Conservation (phyloP, 2,113 vertebrate genomes). For the Lepisosteus oculatus region DNA sequence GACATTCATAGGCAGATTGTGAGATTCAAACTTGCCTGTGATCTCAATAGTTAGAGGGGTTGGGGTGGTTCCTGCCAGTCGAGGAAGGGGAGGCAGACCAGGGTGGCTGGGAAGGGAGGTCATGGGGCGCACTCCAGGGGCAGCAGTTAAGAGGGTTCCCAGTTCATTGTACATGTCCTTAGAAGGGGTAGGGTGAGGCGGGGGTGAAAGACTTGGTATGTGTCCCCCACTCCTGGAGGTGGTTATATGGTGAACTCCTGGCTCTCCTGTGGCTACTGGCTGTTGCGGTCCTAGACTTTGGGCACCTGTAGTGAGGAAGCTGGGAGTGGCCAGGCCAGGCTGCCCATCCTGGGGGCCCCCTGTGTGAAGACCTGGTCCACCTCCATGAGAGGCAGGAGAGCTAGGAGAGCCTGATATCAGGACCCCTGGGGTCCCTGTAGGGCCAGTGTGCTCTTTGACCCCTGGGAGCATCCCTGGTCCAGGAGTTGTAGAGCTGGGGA, state of each 20-base stretch:
- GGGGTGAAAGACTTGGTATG: not conserved
- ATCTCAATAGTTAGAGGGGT: too few species aligned
- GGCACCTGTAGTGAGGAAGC: conserved; percentile 14
- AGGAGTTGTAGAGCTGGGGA: conserved; percentile 23
- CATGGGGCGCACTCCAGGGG: conserved; percentile 38
- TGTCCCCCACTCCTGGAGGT: conserved; percentile 10
- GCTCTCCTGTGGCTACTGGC: conserved; percentile 37
- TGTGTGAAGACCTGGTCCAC: conserved; percentile 48
- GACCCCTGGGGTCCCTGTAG: conserved; percentile 44
- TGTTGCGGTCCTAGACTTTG: conserved; percentile 15
- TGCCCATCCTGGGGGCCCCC: conserved; percentile 36
- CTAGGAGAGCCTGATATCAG: conserved; percentile 16
- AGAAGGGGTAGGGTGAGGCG: not conserved
- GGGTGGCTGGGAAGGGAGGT: conserved; percentile 30
- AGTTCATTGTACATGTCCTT: conserved; percentile 6
- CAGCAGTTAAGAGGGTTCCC: conserved; percentile 28
- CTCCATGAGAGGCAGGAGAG: conserved; percentile 5
- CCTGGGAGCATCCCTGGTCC: conserved; percentile 43
- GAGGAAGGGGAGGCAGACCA: too few species aligned
- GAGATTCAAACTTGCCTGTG: too few species aligned
- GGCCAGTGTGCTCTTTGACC: conserved; percentile 46
- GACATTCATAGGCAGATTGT: too few species aligned
- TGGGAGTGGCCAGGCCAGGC: conserved; percentile 43
- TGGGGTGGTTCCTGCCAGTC: too few species aligned
- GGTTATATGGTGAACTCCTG: conserved; percentile 30